Evolutionary conservation across 2,113 vertebrate species (phyloP).

Genomic region (Procapra przewalskii): DNA sequence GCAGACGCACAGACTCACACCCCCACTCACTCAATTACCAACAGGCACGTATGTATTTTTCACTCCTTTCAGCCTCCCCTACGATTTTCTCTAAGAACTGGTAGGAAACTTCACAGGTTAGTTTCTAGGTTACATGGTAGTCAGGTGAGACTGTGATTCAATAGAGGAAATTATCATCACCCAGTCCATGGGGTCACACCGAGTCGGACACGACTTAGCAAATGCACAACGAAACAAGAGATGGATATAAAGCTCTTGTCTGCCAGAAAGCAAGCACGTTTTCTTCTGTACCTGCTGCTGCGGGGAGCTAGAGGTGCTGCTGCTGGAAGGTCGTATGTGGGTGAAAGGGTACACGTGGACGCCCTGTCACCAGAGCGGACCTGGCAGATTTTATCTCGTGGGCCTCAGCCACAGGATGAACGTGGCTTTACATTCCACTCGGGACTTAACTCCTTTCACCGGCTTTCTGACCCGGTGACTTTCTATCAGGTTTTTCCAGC

Average conservation of each 20-base stretch:
- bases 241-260: not conserved
- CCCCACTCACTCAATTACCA: not conserved
- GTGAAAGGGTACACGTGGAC: not conserved
- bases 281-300: not conserved
- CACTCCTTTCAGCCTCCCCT: not conserved
- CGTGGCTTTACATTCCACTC: not conserved
- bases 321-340: not conserved
- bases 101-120: not conserved
- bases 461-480: not conserved
- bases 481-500: not conserved
- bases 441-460: too few species aligned
- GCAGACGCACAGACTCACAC: not conserved
- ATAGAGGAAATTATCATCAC: not conserved
- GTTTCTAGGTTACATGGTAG: not conserved
- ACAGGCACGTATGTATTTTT: not conserved
- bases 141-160: not conserved
- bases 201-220: not conserved
- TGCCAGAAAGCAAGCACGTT: not conserved
- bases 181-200: not conserved
- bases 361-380: not conserved
- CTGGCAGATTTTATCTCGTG: not conserved
- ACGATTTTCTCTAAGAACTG: not conserved
- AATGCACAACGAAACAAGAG: not conserved
- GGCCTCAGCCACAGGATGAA: not conserved
- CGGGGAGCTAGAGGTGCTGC: not conserved